Base-by-base conservation (phyloP, 2,797 vertebrate species). In the Naso thynnoides region DNA sequence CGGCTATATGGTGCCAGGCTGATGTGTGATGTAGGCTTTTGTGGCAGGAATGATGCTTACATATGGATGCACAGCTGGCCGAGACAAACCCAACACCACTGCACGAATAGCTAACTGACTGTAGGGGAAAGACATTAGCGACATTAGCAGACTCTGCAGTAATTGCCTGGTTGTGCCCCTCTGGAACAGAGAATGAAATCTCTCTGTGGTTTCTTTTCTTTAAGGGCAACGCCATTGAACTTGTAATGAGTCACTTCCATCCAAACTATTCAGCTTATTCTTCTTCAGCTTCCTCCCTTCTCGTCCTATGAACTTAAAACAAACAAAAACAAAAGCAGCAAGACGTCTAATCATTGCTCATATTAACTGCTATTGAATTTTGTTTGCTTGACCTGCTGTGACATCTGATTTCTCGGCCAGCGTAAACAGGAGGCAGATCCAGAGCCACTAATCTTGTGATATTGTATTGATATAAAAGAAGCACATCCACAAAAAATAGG, bases 1-100 rank as follows among this genome's bases (percentile, higher is more conserved):
- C 18, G 55, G 66, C 78, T 87, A 53, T 77, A 77, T 0, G 47
- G 16, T 61, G 64, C 42, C 2, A 33, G 33, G 63, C 66, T 52
- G 66, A 76, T 47, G 61, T 63, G 60, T 24, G 59, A 76, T 15
- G 62, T 31, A 58, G 73, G 69, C 65, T 50, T 76, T 50, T 69
- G 81, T 73, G 70, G 73, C 63, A 73, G 66, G 67, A 73, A 39
- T 53, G 39, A 57, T 4, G 1, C 52, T 58, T 63, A 48, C 82
- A 78, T 87, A 81, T 79, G 73, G 82, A 70, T 0, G 27, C 77
- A 79, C 83, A 89, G 73, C 79, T 86, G 82, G 77, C 53, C 10
- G 0, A 70, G 60, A 73, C 54, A 41, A 69, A 64, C 42, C 38
- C 29, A 61, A 31, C 48, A 49, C 33, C 52, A 39, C 8, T 9